phyloP scores from a whole-genome alignment of 2,888 invertebrate genomes.

The Scrobipalpa costella region DNA sequence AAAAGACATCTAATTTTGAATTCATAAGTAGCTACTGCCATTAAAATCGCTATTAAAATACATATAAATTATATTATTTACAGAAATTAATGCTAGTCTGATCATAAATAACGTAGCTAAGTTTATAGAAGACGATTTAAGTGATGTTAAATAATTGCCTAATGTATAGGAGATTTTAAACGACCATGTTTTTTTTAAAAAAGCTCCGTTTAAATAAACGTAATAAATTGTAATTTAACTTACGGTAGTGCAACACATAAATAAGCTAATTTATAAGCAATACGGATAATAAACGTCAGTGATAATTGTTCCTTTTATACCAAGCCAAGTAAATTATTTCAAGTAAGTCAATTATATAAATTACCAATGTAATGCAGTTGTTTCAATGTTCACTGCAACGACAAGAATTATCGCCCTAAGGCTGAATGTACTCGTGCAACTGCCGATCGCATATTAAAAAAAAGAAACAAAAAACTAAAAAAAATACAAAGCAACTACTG shows the following conservation, averaged over 20 bases:
- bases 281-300: constrained; percentile 22
- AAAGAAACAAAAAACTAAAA: constrained; percentile 39
- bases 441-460: constrained; percentile 39
- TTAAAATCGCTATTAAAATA: too few relatives aligned
- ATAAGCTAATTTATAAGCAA: constrained; percentile 17
- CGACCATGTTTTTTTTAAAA: too few relatives aligned
- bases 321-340: constrained; percentile 38
- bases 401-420: constrained; percentile 44
- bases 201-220: not conserved
- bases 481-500: constrained; percentile 53
- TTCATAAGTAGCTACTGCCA: too few relatives aligned
- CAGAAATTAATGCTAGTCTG: not conserved
- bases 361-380: constrained; percentile 40
- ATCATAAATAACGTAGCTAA: not conserved
- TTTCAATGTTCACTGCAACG: constrained; percentile 31
- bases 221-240: constrained; percentile 5
- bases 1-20: too few relatives aligned
- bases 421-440: constrained; percentile 46
- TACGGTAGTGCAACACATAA: constrained; percentile 5
- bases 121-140: not conserved
- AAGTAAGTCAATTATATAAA: constrained; percentile 47
- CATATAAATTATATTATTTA: too few relatives aligned
- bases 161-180: not conserved
- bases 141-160: not conserved
- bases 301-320: constrained; percentile 23